Conservation (phyloP, 2,113 vertebrate species). For the Corythaixoides concolor region DNA sequence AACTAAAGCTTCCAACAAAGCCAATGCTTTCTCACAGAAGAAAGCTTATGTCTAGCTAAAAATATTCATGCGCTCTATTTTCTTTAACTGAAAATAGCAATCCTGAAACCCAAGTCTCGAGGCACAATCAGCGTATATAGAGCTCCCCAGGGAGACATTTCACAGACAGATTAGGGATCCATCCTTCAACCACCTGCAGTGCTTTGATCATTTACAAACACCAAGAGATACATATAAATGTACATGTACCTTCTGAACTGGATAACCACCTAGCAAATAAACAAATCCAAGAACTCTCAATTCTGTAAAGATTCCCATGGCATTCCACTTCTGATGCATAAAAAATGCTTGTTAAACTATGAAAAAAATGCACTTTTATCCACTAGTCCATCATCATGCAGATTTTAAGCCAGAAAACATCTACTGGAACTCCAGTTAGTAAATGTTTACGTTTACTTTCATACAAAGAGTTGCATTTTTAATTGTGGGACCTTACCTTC, state of each 20-base stretch:
- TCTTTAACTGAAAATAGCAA: conserved; percentile 29
- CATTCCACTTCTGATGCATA: neutral
- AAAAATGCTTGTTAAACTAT: neutral
- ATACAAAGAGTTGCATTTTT: neutral
- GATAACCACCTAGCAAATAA: neutral
- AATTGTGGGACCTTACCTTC: neutral
- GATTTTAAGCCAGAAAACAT: neutral
- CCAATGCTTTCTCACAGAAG: neutral
- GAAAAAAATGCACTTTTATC: neutral
- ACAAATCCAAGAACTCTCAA: neutral
- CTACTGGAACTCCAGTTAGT: neutral
- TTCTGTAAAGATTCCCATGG: neutral
- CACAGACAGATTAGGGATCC: neutral
- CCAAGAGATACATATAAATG: neutral
- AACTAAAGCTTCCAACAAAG: neutral
- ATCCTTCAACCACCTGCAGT: neutral
- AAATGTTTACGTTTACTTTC: neutral
- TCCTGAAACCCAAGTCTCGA: neutral
- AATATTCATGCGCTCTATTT: neutral
- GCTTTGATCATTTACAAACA: neutral
- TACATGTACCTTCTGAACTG: neutral
- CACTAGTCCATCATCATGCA: neutral
- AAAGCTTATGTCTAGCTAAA: conserved; percentile 2
- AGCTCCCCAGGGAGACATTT: neutral
- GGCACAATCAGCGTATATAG: neutral